Evolutionary conservation across 2,888 invertebrate species (phyloP), one percentile per base, ranked within the genome.

Genomic region (Thymelicus acteon): DNA sequence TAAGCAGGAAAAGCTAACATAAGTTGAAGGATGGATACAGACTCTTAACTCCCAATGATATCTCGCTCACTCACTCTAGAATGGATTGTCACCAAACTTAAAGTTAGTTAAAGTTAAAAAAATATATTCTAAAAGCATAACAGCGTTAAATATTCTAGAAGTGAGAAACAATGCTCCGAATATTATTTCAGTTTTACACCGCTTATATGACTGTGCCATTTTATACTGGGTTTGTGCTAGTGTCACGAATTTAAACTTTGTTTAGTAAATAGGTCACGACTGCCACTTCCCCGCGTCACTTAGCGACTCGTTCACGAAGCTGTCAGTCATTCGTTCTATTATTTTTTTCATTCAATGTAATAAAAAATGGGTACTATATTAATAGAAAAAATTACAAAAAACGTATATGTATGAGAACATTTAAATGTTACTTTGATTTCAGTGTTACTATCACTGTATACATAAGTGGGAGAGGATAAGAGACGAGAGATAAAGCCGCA

Each of bases 241-340:
- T 54, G 68, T 47, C 54, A 37, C n/a, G 19, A 68, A 62, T 68
- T 68, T 61, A 62, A 68, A 62, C 62, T 68, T 68, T 62, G 68
- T 68, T 68, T 62, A 68, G 62, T 68, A 68, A 68, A 68, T 68
- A 62, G 68, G 68, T 68, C 68, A 68, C 68, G 68, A 68, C 68
- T 68, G 62, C n/a, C 54, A 68, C 61, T 61, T 68, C 54, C 58
- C 61, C 62, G 68, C 62, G 68, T 62, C 68, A 57, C 57, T 68
- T 37, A 62, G 68, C 57, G 68, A 62, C 47, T 52, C 68, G 52
- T 61, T 68, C 44, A 68, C 57, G 57, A 57, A 54, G 12, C 68
- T 62, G 68, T 68, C 62, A 54, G 57, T 68, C 68, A 68, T 62
- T 37, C 13, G 48, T 67, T 62, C 52, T 44, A 61, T 68, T 54